Conservation (phyloP, 2,797 vertebrate genomes). For the Jordanella pulchra region DNA sequence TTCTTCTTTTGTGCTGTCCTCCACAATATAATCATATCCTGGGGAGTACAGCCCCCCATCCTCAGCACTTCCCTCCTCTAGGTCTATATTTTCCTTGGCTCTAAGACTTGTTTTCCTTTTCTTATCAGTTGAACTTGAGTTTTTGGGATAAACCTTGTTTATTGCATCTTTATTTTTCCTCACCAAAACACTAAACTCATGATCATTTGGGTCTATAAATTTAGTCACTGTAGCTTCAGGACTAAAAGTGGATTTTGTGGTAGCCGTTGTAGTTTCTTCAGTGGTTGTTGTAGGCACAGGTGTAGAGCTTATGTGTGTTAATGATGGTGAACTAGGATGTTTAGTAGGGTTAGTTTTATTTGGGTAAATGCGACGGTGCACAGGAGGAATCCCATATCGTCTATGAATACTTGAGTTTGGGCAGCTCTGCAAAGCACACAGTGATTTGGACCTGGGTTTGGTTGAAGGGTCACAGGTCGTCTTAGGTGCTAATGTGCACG, state of each 20-base stretch:
- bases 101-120: constrained; percentile 19
- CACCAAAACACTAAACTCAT: constrained; percentile 46
- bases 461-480: constrained; percentile 81
- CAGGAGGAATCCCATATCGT: constrained; percentile 60
- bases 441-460: constrained; percentile 88
- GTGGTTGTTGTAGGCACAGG: constrained; percentile 35
- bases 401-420: constrained; percentile 70
- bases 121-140: constrained; percentile 36
- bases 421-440: constrained; percentile 92
- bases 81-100: constrained; percentile 30
- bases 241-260: constrained; percentile 26
- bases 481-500: constrained; percentile 79
- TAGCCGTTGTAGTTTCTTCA: constrained; percentile 30
- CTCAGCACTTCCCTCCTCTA: constrained; percentile 69
- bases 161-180: constrained; percentile 46
- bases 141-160: constrained; percentile 36
- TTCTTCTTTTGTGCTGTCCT: constrained; percentile 62
- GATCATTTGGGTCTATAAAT: constrained; percentile 56
- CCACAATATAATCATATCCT: constrained; percentile 79
- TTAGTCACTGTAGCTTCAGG: constrained; percentile 39
- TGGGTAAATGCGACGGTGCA: constrained; percentile 56
- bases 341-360: constrained; percentile 49
- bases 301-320: constrained; percentile 29
- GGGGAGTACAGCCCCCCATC: constrained; percentile 71
- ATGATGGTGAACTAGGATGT: constrained; percentile 29